A percentile compares a stretch with the other conserved stretches of the same genome.
These are phyloP conservation scores for Aradophagus sp. DNA, from an alignment of 1,140 invertebrate species.

Conservation along the genomic window DNA sequence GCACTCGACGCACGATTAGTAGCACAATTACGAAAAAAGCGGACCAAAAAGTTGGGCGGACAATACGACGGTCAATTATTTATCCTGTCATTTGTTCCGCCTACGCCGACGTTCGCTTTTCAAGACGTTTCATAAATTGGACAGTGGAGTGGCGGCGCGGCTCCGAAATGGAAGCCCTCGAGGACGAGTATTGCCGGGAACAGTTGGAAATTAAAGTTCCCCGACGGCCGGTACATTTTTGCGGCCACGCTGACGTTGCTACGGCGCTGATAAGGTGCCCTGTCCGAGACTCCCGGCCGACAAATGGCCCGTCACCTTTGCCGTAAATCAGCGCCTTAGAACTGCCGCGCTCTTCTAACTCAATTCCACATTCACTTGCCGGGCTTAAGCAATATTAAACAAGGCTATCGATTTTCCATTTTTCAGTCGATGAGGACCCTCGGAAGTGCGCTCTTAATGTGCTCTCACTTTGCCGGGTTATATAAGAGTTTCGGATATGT, in stretches of 20 bases:
- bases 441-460: too few relatives aligned
- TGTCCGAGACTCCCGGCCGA: constrained; percentile 68
- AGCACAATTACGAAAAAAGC: too few relatives aligned
- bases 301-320: constrained; percentile 73
- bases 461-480: too few relatives aligned
- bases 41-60: constrained; percentile 28
- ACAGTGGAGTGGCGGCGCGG: constrained; percentile 43
- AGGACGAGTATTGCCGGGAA: constrained; percentile 52
- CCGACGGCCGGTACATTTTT: constrained; percentile 55
- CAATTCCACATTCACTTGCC: constrained; percentile 34
- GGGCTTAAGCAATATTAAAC: constrained; percentile 11
- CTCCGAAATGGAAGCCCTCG: constrained; percentile 52
- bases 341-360: constrained; percentile 22
- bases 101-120: constrained; percentile 31
- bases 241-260: constrained; percentile 56
- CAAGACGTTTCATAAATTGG: constrained; percentile 44
- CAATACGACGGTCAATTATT: constrained; percentile 35
- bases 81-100: constrained; percentile 28
- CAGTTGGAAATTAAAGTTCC: constrained; percentile 54
- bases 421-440: too few relatives aligned
- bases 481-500: too few relatives aligned
- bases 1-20: too few relatives aligned
- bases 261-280: constrained; percentile 67
- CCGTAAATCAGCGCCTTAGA: constrained; percentile 71
- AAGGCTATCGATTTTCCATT: too few relatives aligned